phyloP scores from a whole-genome alignment of 2,888 invertebrate genomes.

The Acanthoscelides obtectus region DNA sequence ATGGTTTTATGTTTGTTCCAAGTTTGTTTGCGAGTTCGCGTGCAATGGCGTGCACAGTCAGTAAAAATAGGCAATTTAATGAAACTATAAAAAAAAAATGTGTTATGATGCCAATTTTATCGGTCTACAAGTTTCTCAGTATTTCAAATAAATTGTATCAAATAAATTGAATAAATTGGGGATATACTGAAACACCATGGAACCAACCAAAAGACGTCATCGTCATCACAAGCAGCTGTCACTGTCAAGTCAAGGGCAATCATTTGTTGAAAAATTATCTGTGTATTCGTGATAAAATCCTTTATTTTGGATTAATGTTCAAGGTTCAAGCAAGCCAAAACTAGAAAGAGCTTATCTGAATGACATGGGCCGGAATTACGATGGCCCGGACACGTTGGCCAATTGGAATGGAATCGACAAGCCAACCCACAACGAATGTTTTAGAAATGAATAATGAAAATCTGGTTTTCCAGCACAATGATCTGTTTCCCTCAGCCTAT shows the following conservation, averaged over 20 bases:
- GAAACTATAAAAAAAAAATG: no score
- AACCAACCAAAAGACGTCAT: no score
- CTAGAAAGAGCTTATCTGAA: slow-evolving; percentile 1
- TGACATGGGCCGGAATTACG: slow-evolving; percentile 28
- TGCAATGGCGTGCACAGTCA: no score
- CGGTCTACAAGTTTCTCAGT: no score
- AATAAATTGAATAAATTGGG: no score
- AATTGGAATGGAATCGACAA: slow-evolving; percentile 13
- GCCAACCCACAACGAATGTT: slow-evolving; percentile 32
- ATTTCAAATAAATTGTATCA: no score
- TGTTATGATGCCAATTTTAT: no score
- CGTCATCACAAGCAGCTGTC: neutral
- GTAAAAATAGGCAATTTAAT: no score
- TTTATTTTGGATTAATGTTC: neutral
- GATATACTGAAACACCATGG: no score
- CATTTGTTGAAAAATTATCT: neutral
- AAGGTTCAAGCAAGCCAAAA: no score
- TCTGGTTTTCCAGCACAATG: slow-evolving; percentile 62
- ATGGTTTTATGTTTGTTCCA: no score
- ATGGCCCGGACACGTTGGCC: slow-evolving; percentile 17
- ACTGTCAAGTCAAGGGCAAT: neutral
- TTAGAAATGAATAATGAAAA: slow-evolving; percentile 52
- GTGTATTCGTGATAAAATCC: neutral
- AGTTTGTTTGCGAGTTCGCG: no score
- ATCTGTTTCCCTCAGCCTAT: slow-evolving; percentile 66